Evolutionary conservation across 2,113 vertebrate genomes (phyloP).

Genomic region (Pelmatolapia mariae): DNA sequence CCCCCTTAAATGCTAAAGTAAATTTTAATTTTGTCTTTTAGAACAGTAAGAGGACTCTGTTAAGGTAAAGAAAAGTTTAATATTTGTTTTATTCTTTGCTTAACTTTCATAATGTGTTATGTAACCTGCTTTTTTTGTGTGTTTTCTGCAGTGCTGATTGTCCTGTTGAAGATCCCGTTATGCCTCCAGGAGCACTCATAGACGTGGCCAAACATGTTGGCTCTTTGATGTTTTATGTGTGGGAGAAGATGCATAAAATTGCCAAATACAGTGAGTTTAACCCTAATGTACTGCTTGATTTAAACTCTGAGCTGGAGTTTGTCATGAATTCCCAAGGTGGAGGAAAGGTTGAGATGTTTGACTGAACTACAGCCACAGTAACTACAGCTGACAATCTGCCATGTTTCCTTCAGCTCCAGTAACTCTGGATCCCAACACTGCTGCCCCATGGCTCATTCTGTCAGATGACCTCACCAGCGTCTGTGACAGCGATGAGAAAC

Average conservation of each 20-base stretch:
- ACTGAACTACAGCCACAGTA: background rate
- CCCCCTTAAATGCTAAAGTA: background rate
- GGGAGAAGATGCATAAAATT: slow-evolving; percentile 56
- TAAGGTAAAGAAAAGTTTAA: slow-evolving; percentile 31
- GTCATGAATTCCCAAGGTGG: background rate
- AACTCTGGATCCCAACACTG: slow-evolving; percentile 67
- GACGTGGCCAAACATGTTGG: slow-evolving; percentile 59
- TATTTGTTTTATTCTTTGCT: background rate
- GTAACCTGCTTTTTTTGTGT: background rate
- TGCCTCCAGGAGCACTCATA: slow-evolving; percentile 45
- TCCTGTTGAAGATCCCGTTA: background rate
- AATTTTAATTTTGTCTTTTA: slow-evolving; percentile 3
- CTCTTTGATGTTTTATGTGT: slow-evolving; percentile 54
- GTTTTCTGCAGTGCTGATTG: slow-evolving; percentile 9
- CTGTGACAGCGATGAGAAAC: slow-evolving; percentile 51
- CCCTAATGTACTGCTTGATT: background rate
- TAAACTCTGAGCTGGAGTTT: background rate
- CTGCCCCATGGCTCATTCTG: slow-evolving; percentile 64
- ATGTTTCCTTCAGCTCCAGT: slow-evolving; percentile 51
- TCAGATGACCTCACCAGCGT: slow-evolving; percentile 59
- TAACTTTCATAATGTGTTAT: background rate
- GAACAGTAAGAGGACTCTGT: slow-evolving; percentile 42
- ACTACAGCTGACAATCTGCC: background rate
- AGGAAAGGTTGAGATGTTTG: background rate
- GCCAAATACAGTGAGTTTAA: slow-evolving; percentile 57